These are phyloP conservation scores for Fulica atra DNA, from an alignment of 2,113 vertebrate genomes.

Conservation along the genomic window DNA sequence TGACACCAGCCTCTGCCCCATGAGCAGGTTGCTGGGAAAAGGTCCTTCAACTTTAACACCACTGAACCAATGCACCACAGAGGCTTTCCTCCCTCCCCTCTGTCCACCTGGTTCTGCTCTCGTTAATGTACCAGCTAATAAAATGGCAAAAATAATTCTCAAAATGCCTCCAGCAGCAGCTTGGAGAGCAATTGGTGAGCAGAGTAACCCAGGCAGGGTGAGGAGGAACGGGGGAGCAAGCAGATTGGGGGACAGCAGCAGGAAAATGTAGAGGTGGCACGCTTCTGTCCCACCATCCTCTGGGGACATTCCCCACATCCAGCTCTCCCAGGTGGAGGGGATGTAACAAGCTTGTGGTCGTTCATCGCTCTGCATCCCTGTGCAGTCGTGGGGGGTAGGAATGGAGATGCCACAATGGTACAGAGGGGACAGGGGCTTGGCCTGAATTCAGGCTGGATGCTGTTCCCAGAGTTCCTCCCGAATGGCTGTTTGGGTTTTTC, in stretches of 20 bases:
- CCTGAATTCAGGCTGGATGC: background rate
- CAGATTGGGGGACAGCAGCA: accelerated
- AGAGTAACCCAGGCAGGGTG: background rate
- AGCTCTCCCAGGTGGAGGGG: background rate
- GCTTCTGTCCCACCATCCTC: background rate
- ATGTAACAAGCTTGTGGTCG: background rate
- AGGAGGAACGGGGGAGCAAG: background rate
- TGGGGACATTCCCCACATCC: background rate
- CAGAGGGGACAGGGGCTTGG: background rate
- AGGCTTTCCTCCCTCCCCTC: background rate
- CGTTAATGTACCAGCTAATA: background rate
- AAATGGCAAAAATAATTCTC: background rate
- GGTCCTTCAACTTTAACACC: background rate
- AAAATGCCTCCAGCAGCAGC: background rate
- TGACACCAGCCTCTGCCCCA: background rate
- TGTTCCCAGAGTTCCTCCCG: background rate
- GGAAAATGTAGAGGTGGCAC: background rate
- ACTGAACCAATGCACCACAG: too few species aligned
- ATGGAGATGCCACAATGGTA: background rate
- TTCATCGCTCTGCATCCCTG: accelerated
- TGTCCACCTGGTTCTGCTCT: background rate
- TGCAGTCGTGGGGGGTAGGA: background rate
- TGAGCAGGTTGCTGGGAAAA: background rate
- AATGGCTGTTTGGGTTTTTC: background rate
- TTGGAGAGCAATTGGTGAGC: background rate